phyloP scores from a whole-genome alignment of 2,888 invertebrate species.

The Dugesia japonica region DNA sequence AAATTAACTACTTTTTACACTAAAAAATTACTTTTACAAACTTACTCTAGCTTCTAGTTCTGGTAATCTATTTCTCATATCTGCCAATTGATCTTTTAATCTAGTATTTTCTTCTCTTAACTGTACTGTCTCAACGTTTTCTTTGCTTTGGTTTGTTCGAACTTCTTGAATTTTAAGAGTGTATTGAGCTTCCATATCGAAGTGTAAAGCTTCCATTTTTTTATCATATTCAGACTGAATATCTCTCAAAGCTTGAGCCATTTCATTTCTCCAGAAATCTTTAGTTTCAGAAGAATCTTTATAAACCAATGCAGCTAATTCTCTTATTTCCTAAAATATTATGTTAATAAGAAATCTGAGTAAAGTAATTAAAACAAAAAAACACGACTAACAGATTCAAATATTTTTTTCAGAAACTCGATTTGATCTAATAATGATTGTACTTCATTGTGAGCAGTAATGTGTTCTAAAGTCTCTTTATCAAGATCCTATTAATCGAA shows the following conservation, averaged over 20 bases:
- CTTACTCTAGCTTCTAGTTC: slow-evolving; percentile 50
- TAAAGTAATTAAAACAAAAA: neutral
- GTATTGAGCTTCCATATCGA: slow-evolving; percentile 51
- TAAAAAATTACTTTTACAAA: neutral
- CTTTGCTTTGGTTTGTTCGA: slow-evolving; percentile 49
- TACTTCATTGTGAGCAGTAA: slow-evolving; percentile 50
- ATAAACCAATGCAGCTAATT: slow-evolving; percentile 49
- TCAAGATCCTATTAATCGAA: slow-evolving; percentile 47
- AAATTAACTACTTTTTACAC: neutral
- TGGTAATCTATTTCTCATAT: slow-evolving; percentile 48
- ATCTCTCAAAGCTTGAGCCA: slow-evolving; percentile 50
- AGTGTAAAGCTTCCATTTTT: slow-evolving; percentile 47
- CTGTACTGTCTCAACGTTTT: slow-evolving; percentile 50
- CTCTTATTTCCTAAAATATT: slow-evolving; percentile 48
- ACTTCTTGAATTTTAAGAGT: slow-evolving; percentile 52
- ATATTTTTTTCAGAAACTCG: slow-evolving; percentile 50
- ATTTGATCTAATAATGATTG: slow-evolving; percentile 51
- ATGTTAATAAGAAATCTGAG: neutral
- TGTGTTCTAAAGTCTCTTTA: slow-evolving; percentile 49
- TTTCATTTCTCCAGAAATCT: slow-evolving; percentile 52
- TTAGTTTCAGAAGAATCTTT: slow-evolving; percentile 51
- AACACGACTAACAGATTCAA: slow-evolving; percentile 50
- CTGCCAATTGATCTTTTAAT: slow-evolving; percentile 47
- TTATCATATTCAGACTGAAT: slow-evolving; percentile 51
- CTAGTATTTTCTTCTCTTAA: slow-evolving; percentile 50